These are phyloP conservation scores for Platalea minor DNA, from an alignment of 2,797 vertebrate genomes.

Conservation along the genomic window DNA sequence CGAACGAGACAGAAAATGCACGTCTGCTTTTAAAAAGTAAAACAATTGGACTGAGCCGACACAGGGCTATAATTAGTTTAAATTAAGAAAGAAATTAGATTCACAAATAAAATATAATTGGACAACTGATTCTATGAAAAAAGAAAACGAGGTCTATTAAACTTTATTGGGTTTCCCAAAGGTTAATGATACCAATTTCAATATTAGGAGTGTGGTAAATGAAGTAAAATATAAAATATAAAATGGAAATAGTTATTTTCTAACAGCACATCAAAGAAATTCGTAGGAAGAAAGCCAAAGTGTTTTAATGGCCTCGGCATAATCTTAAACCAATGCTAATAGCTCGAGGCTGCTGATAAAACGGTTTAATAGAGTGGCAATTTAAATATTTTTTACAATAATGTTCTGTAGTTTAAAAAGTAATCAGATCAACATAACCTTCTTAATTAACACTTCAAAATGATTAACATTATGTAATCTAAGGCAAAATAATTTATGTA, in stretches of 20 bases:
- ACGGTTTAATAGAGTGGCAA: conserved; percentile 79
- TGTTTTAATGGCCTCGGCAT: conserved; percentile 74
- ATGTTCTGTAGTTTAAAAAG: conserved; percentile 80
- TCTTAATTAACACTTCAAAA: conserved; percentile 82
- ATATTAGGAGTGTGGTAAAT: conserved; percentile 74
- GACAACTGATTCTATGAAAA: conserved; percentile 71
- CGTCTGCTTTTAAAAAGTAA: conserved; percentile 56
- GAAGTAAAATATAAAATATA: conserved; percentile 72
- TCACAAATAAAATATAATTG: conserved; percentile 77
- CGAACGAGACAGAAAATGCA: conserved; percentile 37
- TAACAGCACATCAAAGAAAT: conserved; percentile 72
- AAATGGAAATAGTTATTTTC: conserved; percentile 72
- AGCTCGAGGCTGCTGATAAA: conserved; percentile 74
- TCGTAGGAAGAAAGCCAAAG: conserved; percentile 68
- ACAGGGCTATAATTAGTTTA: conserved; percentile 61
- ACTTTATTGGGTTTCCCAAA: conserved; percentile 75
- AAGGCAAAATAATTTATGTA: conserved; percentile 77
- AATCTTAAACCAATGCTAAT: conserved; percentile 76
- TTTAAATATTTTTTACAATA: conserved; percentile 80
- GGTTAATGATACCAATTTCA: conserved; percentile 75
- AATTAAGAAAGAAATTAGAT: conserved; percentile 71
- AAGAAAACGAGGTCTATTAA: conserved; percentile 75
- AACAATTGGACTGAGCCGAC: conserved; percentile 32
- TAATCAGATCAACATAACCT: conserved; percentile 82
- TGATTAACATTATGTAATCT: conserved; percentile 80